These are phyloP conservation scores for Nannoperca obscura DNA, from an alignment of 2,797 vertebrate species.

Conservation along the genomic window DNA sequence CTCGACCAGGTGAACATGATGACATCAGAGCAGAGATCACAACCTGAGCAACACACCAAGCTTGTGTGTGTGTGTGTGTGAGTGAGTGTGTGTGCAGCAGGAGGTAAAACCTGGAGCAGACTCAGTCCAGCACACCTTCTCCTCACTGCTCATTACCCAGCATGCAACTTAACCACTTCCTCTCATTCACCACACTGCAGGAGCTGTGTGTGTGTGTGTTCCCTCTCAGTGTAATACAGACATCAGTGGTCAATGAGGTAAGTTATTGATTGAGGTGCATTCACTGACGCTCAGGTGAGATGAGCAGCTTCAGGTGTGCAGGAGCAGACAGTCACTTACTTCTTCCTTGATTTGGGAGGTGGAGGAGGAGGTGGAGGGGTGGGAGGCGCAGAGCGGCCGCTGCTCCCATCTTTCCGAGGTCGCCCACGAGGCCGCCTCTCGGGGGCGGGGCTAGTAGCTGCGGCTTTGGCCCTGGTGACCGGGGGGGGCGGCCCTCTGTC, in stretches of 20 bases:
- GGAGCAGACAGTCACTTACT: constrained; percentile 53
- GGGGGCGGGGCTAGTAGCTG: constrained; percentile 85
- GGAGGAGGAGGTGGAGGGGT: constrained; percentile 47
- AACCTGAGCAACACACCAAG: not conserved
- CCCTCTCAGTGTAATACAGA: too few species aligned
- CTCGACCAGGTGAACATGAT: constrained; percentile 28
- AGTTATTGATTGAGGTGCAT: too few species aligned
- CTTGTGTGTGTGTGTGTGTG: constrained; percentile 13
- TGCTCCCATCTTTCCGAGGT: constrained; percentile 93
- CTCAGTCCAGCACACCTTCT: constrained; percentile 38
- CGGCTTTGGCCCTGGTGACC: constrained; percentile 87
- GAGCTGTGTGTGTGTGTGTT: too few species aligned
- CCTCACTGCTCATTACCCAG: constrained; percentile 56
- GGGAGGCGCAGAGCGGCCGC: constrained; percentile 47
- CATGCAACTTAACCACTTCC: constrained; percentile 73
- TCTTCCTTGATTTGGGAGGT: constrained; percentile 68
- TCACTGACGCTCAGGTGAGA: too few species aligned
- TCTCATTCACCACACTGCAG: constrained; percentile 19
- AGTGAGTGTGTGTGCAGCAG: constrained; percentile 39
- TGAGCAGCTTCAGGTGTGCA: too few species aligned
- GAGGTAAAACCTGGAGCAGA: constrained; percentile 71
- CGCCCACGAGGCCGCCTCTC: constrained; percentile 92
- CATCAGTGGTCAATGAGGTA: too few species aligned
- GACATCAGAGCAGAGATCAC: constrained; percentile 6
- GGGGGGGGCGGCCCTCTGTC: constrained; percentile 87